Evolutionary conservation across 64 coral and sea anemone genomes (phyloP), one percentile per base, ranked within the genome.

Genomic region (Actinia tenebrosa): DNA sequence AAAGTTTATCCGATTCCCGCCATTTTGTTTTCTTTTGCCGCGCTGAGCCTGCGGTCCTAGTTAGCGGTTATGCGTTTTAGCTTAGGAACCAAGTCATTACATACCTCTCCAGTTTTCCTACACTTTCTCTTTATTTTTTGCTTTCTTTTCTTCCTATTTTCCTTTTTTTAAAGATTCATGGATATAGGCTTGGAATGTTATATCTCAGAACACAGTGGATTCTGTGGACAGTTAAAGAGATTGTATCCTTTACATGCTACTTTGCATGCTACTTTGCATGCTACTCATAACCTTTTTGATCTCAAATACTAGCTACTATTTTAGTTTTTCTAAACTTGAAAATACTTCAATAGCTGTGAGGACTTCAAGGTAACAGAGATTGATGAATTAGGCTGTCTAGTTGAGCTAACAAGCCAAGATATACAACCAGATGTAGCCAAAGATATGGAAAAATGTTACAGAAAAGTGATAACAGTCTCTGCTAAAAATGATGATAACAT

Each of bases 161-260:
- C 22, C 5, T 22, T 66, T 18, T 64, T 4, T 17, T 2, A 66
- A 66, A 66, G 17, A 50, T 50, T 20, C 11, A 88, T 84, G 16
- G 59, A 69, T 64, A 92, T 96, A 59, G 94, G 94, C 6, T 78
- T 92, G 19, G 84, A 93, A 6, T 96, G 91, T 53, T 93, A 85
- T 87, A 63, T 93, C 58, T 89, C 58, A 10, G 77, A 84, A n/a
- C 82, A 66, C 60, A 56, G 72, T 75, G 94, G 91, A 50, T 96
- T 96, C 37, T 45, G 42, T 69, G 94, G 94, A 18, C 72, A 88
- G 78, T 69, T 96, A 80, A 96, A 96, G 50, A 87, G 90, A 66
- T 82, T 53, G 91, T 96, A 96, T 96, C 94, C 88, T 96, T 86
- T 17, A 10, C 16, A 22, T 22, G 56, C 60, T 14, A 11, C 8